These are phyloP conservation scores for Autographa gamma DNA, from an alignment of 2,888 invertebrate species.

Conservation along the genomic window DNA sequence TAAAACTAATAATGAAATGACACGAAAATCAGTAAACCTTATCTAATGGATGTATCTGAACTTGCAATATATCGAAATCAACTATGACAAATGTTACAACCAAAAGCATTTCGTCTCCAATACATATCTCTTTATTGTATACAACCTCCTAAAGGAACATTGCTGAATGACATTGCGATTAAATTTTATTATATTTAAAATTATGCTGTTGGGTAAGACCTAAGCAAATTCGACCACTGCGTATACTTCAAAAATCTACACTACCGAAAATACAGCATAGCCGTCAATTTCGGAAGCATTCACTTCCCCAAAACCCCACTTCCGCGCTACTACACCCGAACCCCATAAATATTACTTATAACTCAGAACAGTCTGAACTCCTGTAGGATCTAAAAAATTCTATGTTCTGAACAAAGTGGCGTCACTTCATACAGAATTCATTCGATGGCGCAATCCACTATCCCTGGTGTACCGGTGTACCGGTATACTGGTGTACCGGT, in stretches of 20 bases:
- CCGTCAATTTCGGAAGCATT: background rate
- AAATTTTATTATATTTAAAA: no score
- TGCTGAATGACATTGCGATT: no score
- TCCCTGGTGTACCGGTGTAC: conserved; percentile 31
- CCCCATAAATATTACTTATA: background rate
- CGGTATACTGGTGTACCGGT: conserved; percentile 29
- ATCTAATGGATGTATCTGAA: no score
- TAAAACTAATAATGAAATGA: background rate
- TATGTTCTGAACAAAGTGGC: conserved; percentile 50
- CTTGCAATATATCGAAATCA: no score
- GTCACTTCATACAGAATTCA: conserved; percentile 66
- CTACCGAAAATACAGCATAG: background rate
- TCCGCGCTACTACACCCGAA: background rate
- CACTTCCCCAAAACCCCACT: background rate
- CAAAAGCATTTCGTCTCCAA: no score
- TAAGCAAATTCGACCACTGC: background rate
- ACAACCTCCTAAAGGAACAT: no score
- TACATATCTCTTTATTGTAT: no score
- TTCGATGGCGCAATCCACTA: conserved; percentile 65
- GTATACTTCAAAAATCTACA: background rate
- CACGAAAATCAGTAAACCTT: no score
- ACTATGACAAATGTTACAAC: no score
- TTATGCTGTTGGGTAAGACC: no score
- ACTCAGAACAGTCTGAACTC: conserved; percentile 5
- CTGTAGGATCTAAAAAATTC: conserved; percentile 58